phyloP scores from a whole-genome alignment of 2,113 vertebrate genomes.

The Tragelaphus scriptus region DNA sequence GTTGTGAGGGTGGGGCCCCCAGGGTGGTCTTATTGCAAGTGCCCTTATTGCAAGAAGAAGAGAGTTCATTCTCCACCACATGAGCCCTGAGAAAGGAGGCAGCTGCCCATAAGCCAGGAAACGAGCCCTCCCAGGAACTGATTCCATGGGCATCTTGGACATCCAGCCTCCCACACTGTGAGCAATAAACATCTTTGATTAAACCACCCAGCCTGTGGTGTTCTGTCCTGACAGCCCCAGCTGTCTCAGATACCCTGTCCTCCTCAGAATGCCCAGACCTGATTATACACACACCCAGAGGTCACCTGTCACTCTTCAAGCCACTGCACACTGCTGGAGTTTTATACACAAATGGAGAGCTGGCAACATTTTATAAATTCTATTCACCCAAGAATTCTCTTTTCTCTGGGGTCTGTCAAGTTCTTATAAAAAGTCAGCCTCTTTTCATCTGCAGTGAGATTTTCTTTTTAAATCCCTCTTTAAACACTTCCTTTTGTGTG shows the following conservation, averaged over 20 bases:
- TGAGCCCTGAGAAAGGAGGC: neutral
- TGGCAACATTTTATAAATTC: neutral
- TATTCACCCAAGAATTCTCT: neutral
- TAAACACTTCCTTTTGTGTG: conserved; percentile 21
- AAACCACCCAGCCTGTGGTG: neutral
- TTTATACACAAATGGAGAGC: neutral
- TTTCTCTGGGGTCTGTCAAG: neutral
- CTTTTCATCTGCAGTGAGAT: conserved; percentile 28
- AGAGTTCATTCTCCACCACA: neutral
- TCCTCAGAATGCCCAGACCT: neutral
- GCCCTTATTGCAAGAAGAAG: neutral
- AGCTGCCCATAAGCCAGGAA: neutral
- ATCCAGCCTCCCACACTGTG: neutral
- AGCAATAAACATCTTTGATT: neutral
- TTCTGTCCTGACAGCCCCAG: neutral
- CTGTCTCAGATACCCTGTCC: neutral
- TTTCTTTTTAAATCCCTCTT: conserved; percentile 45
- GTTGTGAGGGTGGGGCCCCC: neutral
- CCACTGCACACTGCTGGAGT: neutral
- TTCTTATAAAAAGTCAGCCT: neutral
- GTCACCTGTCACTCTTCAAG: neutral
- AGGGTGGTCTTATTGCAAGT: neutral
- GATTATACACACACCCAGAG: neutral
- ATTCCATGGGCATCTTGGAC: neutral
- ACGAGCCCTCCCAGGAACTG: neutral